A percentile compares a stretch with the other conserved stretches of the same genome.
These are phyloP conservation scores for Ornithoptera priamus DNA, from an alignment of 2,888 invertebrate genomes.

Conservation along the genomic window DNA sequence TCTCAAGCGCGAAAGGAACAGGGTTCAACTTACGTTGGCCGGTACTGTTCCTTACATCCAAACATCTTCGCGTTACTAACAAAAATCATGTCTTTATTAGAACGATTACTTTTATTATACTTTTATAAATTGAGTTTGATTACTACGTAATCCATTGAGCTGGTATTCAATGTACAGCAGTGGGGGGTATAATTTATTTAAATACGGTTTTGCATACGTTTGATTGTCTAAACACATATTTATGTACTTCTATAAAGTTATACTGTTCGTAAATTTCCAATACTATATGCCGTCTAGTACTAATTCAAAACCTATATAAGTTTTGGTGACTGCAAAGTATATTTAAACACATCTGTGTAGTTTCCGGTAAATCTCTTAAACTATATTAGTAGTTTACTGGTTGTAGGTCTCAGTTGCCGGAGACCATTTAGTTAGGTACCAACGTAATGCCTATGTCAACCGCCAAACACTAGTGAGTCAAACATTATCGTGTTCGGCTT, in stretches of 20 bases:
- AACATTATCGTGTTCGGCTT: too few species aligned
- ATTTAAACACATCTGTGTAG: too few species aligned
- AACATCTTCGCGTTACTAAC: slow-evolving; percentile 50
- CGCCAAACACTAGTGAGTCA: too few species aligned
- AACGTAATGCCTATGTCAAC: too few species aligned
- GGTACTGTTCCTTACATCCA: slow-evolving; percentile 39
- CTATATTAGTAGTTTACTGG: too few species aligned
- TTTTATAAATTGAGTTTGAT: slow-evolving; percentile 39
- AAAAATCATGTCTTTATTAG: slow-evolving; percentile 66
- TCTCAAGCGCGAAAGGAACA: neutral
- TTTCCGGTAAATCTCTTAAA: too few species aligned
- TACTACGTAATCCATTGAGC: slow-evolving; percentile 12
- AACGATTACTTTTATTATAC: slow-evolving; percentile 58
- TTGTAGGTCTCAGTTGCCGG: too few species aligned
- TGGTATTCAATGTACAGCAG: neutral
- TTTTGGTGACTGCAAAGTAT: too few species aligned
- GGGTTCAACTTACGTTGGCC: slow-evolving; percentile 44
- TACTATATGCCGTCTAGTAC: too few species aligned
- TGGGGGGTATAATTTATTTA: neutral
- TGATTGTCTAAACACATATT: neutral
- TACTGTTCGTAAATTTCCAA: too few species aligned
- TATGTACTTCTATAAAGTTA: neutral
- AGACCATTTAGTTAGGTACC: too few species aligned
- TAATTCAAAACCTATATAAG: too few species aligned
- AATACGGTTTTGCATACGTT: neutral